These are phyloP conservation scores for Amblyopsis rosae DNA, from an alignment of 2,113 vertebrate genomes.

Conservation along the genomic window DNA sequence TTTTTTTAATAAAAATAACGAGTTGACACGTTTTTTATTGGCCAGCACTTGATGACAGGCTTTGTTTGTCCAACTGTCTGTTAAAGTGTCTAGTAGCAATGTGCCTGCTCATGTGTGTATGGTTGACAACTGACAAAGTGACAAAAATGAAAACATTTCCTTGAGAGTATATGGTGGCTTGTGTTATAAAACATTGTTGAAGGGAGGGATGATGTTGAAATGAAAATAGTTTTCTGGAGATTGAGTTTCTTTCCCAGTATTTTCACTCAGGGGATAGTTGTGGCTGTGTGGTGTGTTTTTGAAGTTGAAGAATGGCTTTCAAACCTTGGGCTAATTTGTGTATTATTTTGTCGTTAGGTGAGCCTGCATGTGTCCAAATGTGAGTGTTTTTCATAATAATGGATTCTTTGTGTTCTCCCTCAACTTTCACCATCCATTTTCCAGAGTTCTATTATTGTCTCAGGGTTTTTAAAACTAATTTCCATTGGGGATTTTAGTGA, in stretches of 20 bases:
- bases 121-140: conserved; percentile 32
- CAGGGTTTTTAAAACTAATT: neutral
- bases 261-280: conserved; percentile 5
- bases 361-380: neutral
- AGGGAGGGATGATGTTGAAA: neutral
- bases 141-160: conserved; percentile 32
- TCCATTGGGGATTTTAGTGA: too few species aligned
- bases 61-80: conserved; percentile 45
- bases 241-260: neutral
- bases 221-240: conserved; percentile 23
- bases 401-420: neutral
- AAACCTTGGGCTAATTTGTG: conserved; percentile 1
- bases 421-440: too few species aligned
- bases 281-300: neutral
- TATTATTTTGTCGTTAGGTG: neutral
- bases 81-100: conserved; percentile 35
- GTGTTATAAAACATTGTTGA: neutral
- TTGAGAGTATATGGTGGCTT: neutral
- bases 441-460: neutral
- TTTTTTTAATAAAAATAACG: too few species aligned
- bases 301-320: neutral
- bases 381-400: neutral
- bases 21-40: conserved; percentile 19
- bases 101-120: conserved; percentile 15
- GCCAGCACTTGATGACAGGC: conserved; percentile 33